Conservation (phyloP, 2,113 vertebrate genomes). For the Hiodon tergisus region DNA sequence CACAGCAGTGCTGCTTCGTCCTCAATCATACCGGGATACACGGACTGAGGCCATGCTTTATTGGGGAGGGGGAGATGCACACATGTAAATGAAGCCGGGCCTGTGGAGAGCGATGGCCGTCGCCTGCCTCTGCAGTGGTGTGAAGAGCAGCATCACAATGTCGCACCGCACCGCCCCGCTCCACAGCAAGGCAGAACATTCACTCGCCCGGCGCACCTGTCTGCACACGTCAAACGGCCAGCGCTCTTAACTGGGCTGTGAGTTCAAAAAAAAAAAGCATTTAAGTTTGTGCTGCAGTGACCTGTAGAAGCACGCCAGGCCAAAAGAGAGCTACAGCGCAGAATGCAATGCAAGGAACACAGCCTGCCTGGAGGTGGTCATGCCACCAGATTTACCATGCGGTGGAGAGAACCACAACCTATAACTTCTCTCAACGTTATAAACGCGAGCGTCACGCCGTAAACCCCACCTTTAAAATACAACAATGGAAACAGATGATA, state of each 20-base stretch:
- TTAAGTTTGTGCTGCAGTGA: constrained; percentile 1
- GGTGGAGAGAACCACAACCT: too few species aligned
- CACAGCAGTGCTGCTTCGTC: constrained; percentile 17
- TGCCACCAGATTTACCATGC: too few species aligned
- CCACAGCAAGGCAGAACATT: constrained; percentile 34
- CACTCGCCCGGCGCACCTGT: constrained; percentile 17
- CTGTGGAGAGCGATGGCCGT: neutral
- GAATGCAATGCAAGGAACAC: neutral
- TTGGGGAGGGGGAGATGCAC: neutral
- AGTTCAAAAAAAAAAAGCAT: neutral
- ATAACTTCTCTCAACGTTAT: neutral
- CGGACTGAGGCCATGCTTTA: neutral
- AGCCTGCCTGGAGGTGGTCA: too few species aligned
- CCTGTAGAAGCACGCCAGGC: neutral
- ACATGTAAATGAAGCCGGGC: neutral
- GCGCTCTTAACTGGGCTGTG: constrained; percentile 26
- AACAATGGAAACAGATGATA: neutral
- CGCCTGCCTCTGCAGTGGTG: neutral
- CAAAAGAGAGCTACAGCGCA: neutral
- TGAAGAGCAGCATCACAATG: constrained; percentile 11
- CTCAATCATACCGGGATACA: constrained; percentile 40
- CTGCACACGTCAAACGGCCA: neutral
- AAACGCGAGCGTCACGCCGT: neutral
- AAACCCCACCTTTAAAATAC: neutral
- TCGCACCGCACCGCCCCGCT: constrained; percentile 14